Base-by-base conservation (phyloP, 2,797 vertebrate genomes). In the Chromis chromis region DNA sequence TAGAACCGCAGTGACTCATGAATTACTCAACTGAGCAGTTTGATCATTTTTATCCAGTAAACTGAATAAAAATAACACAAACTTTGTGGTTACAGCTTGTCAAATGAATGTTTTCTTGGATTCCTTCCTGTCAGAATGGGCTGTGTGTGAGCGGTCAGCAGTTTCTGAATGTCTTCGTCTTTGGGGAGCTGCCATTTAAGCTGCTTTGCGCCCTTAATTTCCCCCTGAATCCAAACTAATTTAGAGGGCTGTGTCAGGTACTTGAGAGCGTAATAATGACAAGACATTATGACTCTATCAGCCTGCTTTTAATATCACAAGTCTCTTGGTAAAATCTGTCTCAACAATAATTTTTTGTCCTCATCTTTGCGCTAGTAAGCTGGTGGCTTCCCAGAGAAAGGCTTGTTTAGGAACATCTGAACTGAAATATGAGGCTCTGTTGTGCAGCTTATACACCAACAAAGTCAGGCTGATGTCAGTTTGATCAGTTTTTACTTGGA, bases 291-390 rank as follows among this genome's bases (percentile, higher is more conserved):
- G n/a, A 54, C 54, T 73, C 27, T 50, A 17, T 74, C 65, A 59
- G 52, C 19, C 56, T 64, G 73, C 71, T 82, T 82, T 80, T 77
- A 74, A 80, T 85, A 80, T 81, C 63, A 19, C 69, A 63, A 36
- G 27, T 70, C 79, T 70, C 74, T 55, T 57, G 70, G 59, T 79
- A 54, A 71, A 70, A 81, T 69, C 19, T 21, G 64, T 70, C 74
- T 71, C 22, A n/a, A 53, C 42, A 65, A 72, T 82, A 59, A 78
- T 82, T 74, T 68, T 50, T 24, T 66, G 53, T 52, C 44, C 1
- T 52, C 36, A 53, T 68, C 54, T 48, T 52, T 1, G 62, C 39
- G 50, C n/a, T n/a, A n/a, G n/a, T n/a, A n/a, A n/a, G n/a, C n/a
- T 21, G 7, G 44, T 9, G 44, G 44, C 44, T 3, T 48, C 19